A percentile compares a stretch with the other conserved stretches of the same genome.
Evolutionary conservation across 2,888 invertebrate genomes (phyloP).

Genomic region (Thumatha senex): DNA sequence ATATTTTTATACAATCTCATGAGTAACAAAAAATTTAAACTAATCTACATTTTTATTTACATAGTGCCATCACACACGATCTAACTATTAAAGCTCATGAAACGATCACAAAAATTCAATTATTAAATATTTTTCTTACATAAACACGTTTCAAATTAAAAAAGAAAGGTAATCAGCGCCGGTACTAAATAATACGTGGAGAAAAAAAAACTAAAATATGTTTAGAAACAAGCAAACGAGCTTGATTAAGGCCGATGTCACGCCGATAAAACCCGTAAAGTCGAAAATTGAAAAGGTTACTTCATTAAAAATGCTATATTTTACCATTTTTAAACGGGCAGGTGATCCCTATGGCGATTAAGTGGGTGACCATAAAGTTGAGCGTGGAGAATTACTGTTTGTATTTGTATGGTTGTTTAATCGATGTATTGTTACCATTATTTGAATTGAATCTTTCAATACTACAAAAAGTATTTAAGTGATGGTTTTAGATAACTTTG

Average conservation of each 20-base stretch:
- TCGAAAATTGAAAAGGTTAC: conserved; percentile 81
- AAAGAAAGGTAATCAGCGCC: conserved; percentile 69
- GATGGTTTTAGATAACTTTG: neutral
- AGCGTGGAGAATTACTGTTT: conserved; percentile 26
- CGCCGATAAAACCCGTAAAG: conserved; percentile 79
- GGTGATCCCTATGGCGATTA: conserved; percentile 67
- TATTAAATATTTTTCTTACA: conserved; percentile 53
- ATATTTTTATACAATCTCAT: conserved; percentile 26
- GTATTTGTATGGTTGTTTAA: conserved; percentile 4
- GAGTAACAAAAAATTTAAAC: conserved; percentile 18
- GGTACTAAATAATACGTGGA: conserved; percentile 52
- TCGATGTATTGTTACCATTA: neutral
- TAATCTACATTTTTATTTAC: conserved; percentile 20
- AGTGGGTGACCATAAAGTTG: conserved; percentile 56
- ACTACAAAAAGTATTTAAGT: neutral
- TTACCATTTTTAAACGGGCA: conserved; percentile 78
- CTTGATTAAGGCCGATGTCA: conserved; percentile 80
- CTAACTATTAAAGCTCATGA: conserved; percentile 39
- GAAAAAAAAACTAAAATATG: conserved; percentile 49
- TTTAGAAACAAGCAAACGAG: conserved; percentile 62
- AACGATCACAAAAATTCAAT: conserved; percentile 63
- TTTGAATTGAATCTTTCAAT: neutral
- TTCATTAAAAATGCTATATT: conserved; percentile 82
- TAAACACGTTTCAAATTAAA: conserved; percentile 57
- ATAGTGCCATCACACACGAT: conserved; percentile 25